Evolutionary conservation across 2,797 vertebrate genomes (phyloP).

Genomic region (Emydoidea blandingii): DNA sequence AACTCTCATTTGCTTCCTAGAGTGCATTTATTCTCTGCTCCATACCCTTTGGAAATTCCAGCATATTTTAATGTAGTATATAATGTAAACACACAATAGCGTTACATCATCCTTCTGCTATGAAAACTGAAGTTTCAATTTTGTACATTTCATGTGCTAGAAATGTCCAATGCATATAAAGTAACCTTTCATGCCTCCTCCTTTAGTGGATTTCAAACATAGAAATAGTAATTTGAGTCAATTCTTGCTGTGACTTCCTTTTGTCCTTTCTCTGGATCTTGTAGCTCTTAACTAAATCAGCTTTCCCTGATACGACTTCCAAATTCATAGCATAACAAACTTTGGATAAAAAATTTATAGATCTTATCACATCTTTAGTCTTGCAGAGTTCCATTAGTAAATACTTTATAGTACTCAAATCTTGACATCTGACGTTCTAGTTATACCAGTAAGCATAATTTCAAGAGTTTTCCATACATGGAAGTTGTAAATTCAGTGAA

Average conservation of each 20-base stretch:
- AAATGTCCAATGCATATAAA: constrained; percentile 55
- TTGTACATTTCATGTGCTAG: constrained; percentile 67
- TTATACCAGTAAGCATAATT: constrained; percentile 32
- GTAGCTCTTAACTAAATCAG: constrained; percentile 62
- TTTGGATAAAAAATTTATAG: constrained; percentile 17
- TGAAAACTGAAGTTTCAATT: constrained; percentile 47
- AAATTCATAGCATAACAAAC: constrained; percentile 23
- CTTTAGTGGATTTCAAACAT: constrained; percentile 38
- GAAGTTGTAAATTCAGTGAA: constrained; percentile 26
- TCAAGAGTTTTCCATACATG: constrained; percentile 23
- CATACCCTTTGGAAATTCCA: background rate
- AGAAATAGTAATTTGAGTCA: constrained; percentile 47
- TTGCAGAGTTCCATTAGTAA: constrained; percentile 55
- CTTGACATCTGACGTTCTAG: constrained; percentile 27
- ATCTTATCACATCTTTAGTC: constrained; percentile 27
- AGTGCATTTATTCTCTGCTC: background rate
- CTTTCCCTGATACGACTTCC: constrained; percentile 25
- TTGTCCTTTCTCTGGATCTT: constrained; percentile 62
- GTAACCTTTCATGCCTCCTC: constrained; percentile 44
- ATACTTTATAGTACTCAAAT: constrained; percentile 53
- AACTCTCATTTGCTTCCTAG: constrained; percentile 15
- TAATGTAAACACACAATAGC: constrained; percentile 25
- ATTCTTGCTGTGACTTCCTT: constrained; percentile 52
- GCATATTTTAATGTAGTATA: constrained; percentile 18
- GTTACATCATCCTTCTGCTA: constrained; percentile 14